Evolutionary conservation across 1,140 invertebrate genomes (phyloP), one percentile per base, ranked within the genome.

Genomic region (Coptotermes formosanus): DNA sequence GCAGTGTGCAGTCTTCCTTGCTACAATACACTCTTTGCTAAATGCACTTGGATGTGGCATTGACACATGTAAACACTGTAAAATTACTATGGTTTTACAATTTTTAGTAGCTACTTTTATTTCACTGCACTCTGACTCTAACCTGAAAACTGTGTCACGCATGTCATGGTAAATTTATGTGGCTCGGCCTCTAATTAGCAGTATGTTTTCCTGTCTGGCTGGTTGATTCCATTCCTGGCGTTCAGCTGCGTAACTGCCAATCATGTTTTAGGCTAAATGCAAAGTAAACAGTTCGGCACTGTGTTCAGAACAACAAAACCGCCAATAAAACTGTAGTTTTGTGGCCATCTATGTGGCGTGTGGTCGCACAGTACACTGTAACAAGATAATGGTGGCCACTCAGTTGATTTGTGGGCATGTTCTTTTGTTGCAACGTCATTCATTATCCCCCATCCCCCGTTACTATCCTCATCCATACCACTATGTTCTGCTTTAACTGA

Each of bases 271-370:
- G 16, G 14, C 14, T 75, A 75, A 75, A 75, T 16, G 25, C n/a
- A 75, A 75, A 8, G 64, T 14, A 75, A 75, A 75, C 30, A n/a
- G 64, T 12, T 30, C n/a, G 64, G n/a, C 7, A 75, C 25, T 75
- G 30, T 11, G n/a, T 75, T 75, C 25, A 75, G 14, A 75, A 19
- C 64, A 75, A 75, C 64, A 75, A 75, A 75, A 75, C 64, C 64
- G n/a, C 64, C 64, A 75, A 75, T 75, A 75, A 75, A 75, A 75
- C n/a, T n/a, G 64, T n/a, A 75, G 64, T 75, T 75, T 30, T 64
- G 59, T n/a, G 25, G 59, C 21, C 59, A 16, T 64, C 25, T 23
- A 7, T 19, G 64, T 75, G 14, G 64, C n/a, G 64, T n/a, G 64
- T 75, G 64, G 9, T 30, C 25, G 16, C 64, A 75, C 64, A 75